Conservation (phyloP, 2,113 vertebrate species). For the Dasypus novemcinctus region DNA sequence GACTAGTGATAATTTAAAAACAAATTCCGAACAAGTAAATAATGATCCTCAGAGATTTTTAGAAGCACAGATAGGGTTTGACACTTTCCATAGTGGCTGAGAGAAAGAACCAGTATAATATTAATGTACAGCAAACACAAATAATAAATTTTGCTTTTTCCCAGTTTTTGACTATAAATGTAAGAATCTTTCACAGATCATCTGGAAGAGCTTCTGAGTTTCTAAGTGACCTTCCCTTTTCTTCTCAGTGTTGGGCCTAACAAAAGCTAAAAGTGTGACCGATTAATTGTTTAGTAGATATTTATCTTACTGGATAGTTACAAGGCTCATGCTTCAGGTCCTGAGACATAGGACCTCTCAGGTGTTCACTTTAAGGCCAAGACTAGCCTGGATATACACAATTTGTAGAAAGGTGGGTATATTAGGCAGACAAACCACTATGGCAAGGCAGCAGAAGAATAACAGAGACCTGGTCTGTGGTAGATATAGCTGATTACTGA, state of each 20-base stretch:
- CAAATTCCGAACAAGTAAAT: not conserved
- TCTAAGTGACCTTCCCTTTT: not conserved
- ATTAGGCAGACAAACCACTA: not conserved
- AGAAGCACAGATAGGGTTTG: not conserved
- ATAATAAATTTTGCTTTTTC: not conserved
- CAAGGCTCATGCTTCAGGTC: not conserved
- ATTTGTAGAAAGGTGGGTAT: not conserved
- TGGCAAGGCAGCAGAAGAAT: not conserved
- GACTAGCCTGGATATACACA: not conserved
- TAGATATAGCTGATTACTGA: not conserved
- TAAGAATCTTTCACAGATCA: not conserved
- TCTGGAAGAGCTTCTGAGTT: not conserved
- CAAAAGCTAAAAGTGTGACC: not conserved
- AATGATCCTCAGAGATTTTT: constrained; percentile 10
- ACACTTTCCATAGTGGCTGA: not conserved
- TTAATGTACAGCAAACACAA: not conserved
- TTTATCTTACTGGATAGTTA: not conserved
- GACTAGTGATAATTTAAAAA: not conserved
- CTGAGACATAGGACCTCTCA: not conserved
- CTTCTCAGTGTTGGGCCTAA: not conserved
- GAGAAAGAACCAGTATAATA: not conserved
- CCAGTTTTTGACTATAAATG: not conserved
- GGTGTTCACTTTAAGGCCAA: not conserved
- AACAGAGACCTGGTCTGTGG: not conserved
- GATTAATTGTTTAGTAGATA: not conserved